Conservation (phyloP, 92 coral and sea anemone genomes). For the Epizoanthus stellaris region DNA sequence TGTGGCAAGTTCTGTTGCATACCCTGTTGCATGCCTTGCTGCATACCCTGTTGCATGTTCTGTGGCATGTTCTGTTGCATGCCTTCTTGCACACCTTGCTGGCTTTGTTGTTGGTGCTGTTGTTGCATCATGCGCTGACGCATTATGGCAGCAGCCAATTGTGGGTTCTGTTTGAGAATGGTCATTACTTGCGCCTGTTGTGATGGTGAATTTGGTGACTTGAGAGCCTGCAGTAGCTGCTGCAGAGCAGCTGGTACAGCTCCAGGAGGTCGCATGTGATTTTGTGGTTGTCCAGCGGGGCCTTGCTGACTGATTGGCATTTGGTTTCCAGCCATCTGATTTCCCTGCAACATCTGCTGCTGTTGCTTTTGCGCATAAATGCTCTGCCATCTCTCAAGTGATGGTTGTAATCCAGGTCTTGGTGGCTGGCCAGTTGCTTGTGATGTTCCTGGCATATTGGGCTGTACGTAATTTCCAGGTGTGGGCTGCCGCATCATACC, state of each 20-base stretch:
- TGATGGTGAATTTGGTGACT: constrained; percentile 64
- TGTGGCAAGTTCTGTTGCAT: constrained; percentile 77
- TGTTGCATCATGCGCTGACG: constrained; percentile 83
- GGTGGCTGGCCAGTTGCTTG: constrained; percentile 52
- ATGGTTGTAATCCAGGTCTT: constrained; percentile 52
- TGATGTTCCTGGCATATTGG: constrained; percentile 64
- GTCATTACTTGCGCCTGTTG: constrained; percentile 92
- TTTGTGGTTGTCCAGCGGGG: constrained; percentile 53
- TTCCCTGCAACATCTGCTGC: constrained; percentile 59
- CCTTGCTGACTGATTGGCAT: constrained; percentile 63
- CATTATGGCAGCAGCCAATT: constrained; percentile 80
- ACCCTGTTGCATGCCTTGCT: constrained; percentile 54
- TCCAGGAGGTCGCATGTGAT: constrained; percentile 54
- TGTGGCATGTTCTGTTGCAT: constrained; percentile 48
- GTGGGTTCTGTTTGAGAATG: constrained; percentile 92
- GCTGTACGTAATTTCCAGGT: constrained; percentile 70
- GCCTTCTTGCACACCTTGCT: constrained; percentile 62
- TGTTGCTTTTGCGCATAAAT: constrained; percentile 44
- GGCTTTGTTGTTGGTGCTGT: constrained; percentile 59
- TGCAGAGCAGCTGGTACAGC: constrained; percentile 67
- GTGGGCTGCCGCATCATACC: constrained; percentile 76
- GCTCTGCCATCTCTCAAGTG: constrained; percentile 44
- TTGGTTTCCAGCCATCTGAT: constrained; percentile 63
- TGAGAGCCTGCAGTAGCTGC: constrained; percentile 76
- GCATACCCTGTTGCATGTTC: constrained; percentile 36